Conservation (phyloP, 2,888 invertebrate genomes). For the Drosophila mettleri region DNA sequence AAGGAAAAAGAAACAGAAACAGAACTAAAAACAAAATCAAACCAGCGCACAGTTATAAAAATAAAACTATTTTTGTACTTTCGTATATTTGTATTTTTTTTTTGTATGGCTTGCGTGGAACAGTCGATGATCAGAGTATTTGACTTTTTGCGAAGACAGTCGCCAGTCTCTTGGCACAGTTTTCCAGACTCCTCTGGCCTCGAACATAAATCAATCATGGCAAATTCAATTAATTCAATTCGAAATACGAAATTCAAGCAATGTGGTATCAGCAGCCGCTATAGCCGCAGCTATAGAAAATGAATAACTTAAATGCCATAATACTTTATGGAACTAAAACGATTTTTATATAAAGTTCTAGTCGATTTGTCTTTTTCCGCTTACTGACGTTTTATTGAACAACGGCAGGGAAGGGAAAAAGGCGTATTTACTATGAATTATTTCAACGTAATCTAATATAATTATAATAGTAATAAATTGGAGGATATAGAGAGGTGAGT, state of each 20-base stretch:
- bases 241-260: constrained; percentile 41
- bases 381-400: constrained; percentile 85
- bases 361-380: constrained; percentile 86
- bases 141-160: constrained; percentile 30
- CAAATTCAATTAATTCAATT: constrained; percentile 71
- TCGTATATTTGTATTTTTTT: constrained; percentile 26
- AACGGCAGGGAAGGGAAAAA: constrained; percentile 86
- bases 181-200: constrained; percentile 61
- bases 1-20: constrained; percentile 9
- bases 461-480: not conserved
- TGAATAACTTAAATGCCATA: constrained; percentile 12
- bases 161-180: constrained; percentile 68
- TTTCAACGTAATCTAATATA: constrained; percentile 49
- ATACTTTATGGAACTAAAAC: constrained; percentile 4
- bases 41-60: constrained; percentile 77
- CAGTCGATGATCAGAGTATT: constrained; percentile 51
- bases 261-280: constrained; percentile 46
- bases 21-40: constrained; percentile 51
- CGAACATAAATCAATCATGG: constrained; percentile 72
- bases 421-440: constrained; percentile 84
- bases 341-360: constrained; percentile 68
- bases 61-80: constrained; percentile 70
- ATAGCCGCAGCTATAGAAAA: not conserved
- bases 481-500: constrained; percentile 22
- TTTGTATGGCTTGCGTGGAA: constrained; percentile 59